Evolutionary conservation across 2,888 invertebrate species (phyloP), one percentile per base, ranked within the genome.

Genomic region (Lasioglossum calceatum): DNA sequence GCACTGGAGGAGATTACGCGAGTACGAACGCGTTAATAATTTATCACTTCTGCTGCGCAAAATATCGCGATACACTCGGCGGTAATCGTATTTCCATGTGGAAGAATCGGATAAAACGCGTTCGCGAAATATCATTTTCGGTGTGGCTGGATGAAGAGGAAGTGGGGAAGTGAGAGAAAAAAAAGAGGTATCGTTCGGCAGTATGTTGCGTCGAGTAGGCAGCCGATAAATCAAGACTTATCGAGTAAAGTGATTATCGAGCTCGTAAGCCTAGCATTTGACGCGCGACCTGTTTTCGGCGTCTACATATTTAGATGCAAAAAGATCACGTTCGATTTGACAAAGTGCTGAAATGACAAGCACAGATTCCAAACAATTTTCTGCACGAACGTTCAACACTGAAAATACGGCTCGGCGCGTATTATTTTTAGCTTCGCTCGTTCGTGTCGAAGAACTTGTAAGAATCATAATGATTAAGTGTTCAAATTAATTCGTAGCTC

Each of bases 221-320:
- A 80, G 2, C 39, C 54, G 54, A 75, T 84, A 79, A 86, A 85
- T 67, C 79, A 81, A 64, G 72, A 61, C 70, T 85, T 85, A 85
- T 81, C 81, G 50, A 44, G 74, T 32, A 42, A 77, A 85, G 50
- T 81, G 81, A 86, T 86, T 85, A 85, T 79, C 67, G 77, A 79
- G 64, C 44, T 84, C 70, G 80, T 54, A 50, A 86, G 71, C 54
- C 50, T n/a, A 4, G 74, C 12, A 36, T 39, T 64, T 74, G 70
- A 39, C 32, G 50, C 27, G 12, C n/a, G 47, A 74, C 75, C 32
- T 39, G 72, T 73, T 76, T 72, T 67, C 58, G 36, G 47, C 42
- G 36, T 36, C 16, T 47, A 47, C 47, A n/a, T 32, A 3, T 73
- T 64, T 23, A 44, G 50, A n/a, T 72, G n/a, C n/a, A 44, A 36